phyloP scores from a whole-genome alignment of 1,140 invertebrate genomes.

The Tribolium madens region DNA sequence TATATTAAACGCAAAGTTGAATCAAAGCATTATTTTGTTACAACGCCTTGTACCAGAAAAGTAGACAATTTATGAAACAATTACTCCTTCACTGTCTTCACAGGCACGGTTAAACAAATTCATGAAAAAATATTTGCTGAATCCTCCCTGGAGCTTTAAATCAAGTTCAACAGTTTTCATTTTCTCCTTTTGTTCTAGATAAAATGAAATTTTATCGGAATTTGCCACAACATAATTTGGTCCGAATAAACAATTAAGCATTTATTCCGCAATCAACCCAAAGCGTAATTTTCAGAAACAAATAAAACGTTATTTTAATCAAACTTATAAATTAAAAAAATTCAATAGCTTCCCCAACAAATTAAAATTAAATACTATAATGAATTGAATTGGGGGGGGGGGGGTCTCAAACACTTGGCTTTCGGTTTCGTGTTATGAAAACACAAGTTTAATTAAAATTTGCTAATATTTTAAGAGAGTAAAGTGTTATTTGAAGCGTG shows the following conservation, averaged over 20 bases:
- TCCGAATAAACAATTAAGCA: neutral
- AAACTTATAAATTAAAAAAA: neutral
- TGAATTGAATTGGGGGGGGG: neutral
- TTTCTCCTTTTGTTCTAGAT: neutral
- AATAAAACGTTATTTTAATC: neutral
- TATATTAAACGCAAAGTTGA: neutral
- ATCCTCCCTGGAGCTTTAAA: neutral
- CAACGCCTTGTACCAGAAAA: neutral
- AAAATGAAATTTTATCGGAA: neutral
- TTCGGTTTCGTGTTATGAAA: neutral
- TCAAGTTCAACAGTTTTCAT: neutral
- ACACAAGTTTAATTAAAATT: conserved; percentile 29
- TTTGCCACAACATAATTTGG: neutral
- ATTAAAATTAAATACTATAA: neutral
- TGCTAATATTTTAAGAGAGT: conserved; percentile 29
- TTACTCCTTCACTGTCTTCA: too few relatives aligned
- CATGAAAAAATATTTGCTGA: too few relatives aligned
- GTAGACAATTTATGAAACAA: neutral
- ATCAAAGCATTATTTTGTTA: neutral
- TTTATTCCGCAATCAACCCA: neutral
- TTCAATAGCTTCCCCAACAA: neutral
- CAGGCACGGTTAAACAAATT: too few relatives aligned
- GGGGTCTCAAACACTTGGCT: neutral
- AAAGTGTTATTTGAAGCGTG: conserved; percentile 28
- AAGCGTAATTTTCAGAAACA: neutral